These are phyloP conservation scores for Taenioides sp. DNA, from an alignment of 2,797 vertebrate species.

Conservation along the genomic window DNA sequence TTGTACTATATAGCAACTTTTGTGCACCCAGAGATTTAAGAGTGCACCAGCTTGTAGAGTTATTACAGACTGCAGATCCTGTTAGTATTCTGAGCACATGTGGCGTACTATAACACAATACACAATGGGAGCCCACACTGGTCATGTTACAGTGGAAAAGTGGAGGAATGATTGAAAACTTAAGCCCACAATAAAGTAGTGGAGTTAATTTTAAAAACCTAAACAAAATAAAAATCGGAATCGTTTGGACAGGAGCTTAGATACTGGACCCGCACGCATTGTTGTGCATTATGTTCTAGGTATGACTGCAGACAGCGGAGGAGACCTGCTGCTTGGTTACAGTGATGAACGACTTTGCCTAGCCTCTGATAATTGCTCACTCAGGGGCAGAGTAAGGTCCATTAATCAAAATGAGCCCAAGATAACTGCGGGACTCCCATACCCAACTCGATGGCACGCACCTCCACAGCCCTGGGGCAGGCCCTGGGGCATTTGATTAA, in stretches of 20 bases:
- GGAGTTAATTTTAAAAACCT: conserved; percentile 49
- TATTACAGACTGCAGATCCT: background rate
- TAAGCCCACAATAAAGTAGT: conserved; percentile 41
- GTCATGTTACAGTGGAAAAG: conserved; percentile 21
- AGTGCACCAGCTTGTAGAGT: background rate
- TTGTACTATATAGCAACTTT: background rate
- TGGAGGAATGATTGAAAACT: conserved; percentile 42
- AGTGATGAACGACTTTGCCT: conserved; percentile 83
- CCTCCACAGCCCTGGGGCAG: conserved; percentile 54
- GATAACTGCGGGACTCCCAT: conserved; percentile 57
- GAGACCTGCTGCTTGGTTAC: conserved; percentile 67
- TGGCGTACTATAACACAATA: conserved; percentile 14
- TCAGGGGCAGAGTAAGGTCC: conserved; percentile 82
- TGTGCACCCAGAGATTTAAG: conserved; percentile 1
- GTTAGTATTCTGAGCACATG: conserved; percentile 36
- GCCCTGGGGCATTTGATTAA: conserved; percentile 51
- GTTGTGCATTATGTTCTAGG: conserved; percentile 44
- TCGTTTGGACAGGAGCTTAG: background rate
- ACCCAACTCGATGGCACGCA: conserved; percentile 56
- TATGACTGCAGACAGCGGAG: conserved; percentile 64
- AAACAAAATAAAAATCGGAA: conserved; percentile 45
- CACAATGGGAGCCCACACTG: conserved; percentile 29
- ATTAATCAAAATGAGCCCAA: conserved; percentile 82
- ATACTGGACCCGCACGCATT: conserved; percentile 21
- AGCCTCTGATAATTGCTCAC: conserved; percentile 85